Conservation (phyloP, 1,140 invertebrate species). For the Drosophila subobscura region DNA sequence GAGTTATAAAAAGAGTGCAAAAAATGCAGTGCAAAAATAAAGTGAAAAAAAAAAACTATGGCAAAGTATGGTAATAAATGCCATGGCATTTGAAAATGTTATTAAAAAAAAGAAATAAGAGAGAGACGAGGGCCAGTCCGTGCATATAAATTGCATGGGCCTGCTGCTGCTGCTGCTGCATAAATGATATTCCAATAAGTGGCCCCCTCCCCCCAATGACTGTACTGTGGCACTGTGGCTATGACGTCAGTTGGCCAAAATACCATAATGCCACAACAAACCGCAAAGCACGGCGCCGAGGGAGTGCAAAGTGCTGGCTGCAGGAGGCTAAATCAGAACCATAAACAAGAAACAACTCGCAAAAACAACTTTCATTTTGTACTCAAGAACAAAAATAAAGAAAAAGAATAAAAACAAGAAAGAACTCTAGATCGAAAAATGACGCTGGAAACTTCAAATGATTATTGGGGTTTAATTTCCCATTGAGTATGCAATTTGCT, state of each 20-base stretch:
- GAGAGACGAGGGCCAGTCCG: constrained; percentile 25
- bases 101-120: constrained; percentile 51
- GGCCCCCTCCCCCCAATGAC: background rate
- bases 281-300: no score
- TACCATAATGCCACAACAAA: constrained; percentile 46
- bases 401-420: constrained; percentile 26
- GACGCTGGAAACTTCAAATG: constrained; percentile 43
- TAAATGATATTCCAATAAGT: constrained; percentile 49
- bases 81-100: constrained; percentile 80
- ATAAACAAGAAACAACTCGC: constrained; percentile 77
- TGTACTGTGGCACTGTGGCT: constrained; percentile 31
- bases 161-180: constrained; percentile 15
- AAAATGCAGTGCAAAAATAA: background rate
- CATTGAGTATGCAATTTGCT: constrained; percentile 53
- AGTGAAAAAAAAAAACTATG: constrained; percentile 45
- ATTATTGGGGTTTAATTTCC: constrained; percentile 61
- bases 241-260: constrained; percentile 75
- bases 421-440: constrained; percentile 4
- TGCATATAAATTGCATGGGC: constrained; percentile 68
- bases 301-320: constrained; percentile 25
- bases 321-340: constrained; percentile 65
- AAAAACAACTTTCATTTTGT: constrained; percentile 79
- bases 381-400: constrained; percentile 40
- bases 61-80: constrained; percentile 78
- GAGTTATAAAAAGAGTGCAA: constrained; percentile 59